A percentile compares a stretch with the other conserved stretches of the same genome.
Evolutionary conservation across 2,113 vertebrate genomes (phyloP).

Genomic region (Vidua chalybeata): DNA sequence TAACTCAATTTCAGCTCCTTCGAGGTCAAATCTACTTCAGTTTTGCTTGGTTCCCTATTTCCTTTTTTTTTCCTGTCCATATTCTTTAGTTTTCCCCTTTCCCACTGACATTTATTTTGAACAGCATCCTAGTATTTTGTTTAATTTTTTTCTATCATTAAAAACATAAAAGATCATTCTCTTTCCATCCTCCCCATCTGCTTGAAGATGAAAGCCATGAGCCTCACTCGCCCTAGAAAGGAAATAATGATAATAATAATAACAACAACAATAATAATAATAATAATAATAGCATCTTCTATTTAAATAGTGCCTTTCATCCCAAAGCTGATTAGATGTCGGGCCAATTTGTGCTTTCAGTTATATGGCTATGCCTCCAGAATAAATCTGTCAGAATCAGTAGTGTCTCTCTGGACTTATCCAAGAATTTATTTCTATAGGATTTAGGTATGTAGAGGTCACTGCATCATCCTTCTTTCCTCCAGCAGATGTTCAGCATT

Average conservation of each 20-base stretch:
- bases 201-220: constrained; percentile 35
- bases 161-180: not conserved
- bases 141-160: not conserved
- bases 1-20: constrained; percentile 39
- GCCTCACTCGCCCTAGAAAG: not conserved
- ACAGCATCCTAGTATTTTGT: not conserved
- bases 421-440: not conserved
- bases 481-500: not conserved
- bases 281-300: not conserved
- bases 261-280: not conserved
- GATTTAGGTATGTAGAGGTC: not conserved
- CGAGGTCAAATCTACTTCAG: constrained; percentile 24
- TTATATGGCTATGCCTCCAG: not conserved
- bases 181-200: not conserved
- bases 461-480: not conserved
- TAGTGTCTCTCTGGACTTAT: not conserved
- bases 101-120: constrained; percentile 16
- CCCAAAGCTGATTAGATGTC: not conserved
- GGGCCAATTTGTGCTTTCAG: not conserved
- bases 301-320: constrained; percentile 52
- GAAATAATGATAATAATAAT: constrained; percentile 3
- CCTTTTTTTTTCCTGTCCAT: not conserved
- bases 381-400: constrained; percentile 16
- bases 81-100: not conserved
- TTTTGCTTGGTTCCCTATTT: not conserved